Conservation (phyloP, 2,888 invertebrate genomes). For the Brenthis daphne region DNA sequence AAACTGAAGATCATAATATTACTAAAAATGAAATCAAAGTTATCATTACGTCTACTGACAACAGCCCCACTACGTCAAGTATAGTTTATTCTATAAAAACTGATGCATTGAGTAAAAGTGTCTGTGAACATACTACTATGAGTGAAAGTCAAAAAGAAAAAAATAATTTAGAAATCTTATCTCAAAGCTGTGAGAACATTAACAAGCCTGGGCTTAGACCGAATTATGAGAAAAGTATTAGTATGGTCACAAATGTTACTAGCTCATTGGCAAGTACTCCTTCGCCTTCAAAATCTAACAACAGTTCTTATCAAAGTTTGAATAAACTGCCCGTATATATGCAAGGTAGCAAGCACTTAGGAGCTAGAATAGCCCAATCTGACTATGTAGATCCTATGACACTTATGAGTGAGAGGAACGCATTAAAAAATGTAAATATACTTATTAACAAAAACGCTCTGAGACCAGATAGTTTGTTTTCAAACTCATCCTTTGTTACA, state of each 20-base stretch:
- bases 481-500: slow-evolving; percentile 81
- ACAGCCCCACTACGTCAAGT: slow-evolving; percentile 60
- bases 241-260: slow-evolving; percentile 62
- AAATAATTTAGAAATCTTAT: slow-evolving; percentile 65
- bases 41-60: slow-evolving; percentile 66
- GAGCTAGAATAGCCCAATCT: slow-evolving; percentile 93
- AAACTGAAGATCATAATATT: slow-evolving; percentile 47
- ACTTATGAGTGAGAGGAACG: slow-evolving; percentile 77
- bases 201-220: slow-evolving; percentile 56
- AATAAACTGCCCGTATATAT: slow-evolving; percentile 84
- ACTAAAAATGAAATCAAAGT: slow-evolving; percentile 67
- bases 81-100: slow-evolving; percentile 52
- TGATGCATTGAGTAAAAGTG: slow-evolving; percentile 68
- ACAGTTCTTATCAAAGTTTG: slow-evolving; percentile 67
- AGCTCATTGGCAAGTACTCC: slow-evolving; percentile 51
- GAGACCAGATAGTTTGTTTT: slow-evolving; percentile 80
- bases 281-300: slow-evolving; percentile 66
- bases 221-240: slow-evolving; percentile 65
- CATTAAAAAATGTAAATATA: slow-evolving; percentile 80
- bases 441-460: slow-evolving; percentile 84
- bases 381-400: slow-evolving; percentile 93
- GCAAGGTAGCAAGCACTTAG: slow-evolving; percentile 91
- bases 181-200: slow-evolving; percentile 71
- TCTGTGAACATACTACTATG: slow-evolving; percentile 64
- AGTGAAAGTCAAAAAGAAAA: slow-evolving; percentile 69